phyloP scores from a whole-genome alignment of 2,113 vertebrate species.

The Hydropotes inermis region DNA sequence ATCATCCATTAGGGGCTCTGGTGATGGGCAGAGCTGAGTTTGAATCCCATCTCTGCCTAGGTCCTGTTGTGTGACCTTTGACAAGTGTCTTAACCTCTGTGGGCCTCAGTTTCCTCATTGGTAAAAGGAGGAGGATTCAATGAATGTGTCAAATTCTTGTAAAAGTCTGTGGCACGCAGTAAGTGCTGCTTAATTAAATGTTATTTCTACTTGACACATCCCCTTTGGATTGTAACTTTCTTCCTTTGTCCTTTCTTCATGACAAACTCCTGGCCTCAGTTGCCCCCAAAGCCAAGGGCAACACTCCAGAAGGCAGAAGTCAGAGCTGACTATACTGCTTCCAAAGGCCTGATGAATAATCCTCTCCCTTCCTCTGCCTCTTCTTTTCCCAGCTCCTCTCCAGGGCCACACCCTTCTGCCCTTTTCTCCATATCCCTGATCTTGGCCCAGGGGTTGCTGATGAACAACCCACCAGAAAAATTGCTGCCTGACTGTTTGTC shows the following conservation, averaged over 20 bases:
- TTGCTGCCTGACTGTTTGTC: background rate
- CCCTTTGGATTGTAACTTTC: background rate
- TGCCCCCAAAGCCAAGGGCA: background rate
- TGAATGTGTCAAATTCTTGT: background rate
- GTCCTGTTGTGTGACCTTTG: background rate
- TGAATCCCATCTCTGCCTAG: background rate
- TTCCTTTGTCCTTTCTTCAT: background rate
- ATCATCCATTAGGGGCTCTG: background rate
- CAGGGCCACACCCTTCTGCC: background rate
- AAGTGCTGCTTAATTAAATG: background rate
- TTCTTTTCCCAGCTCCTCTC: background rate
- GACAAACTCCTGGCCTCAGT: background rate
- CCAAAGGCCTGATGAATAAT: constrained; percentile 52
- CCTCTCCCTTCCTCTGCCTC: background rate
- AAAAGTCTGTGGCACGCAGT: background rate
- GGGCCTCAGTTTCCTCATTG: background rate
- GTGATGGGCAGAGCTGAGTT: background rate
- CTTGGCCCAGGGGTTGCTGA: background rate
- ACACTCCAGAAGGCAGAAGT: background rate
- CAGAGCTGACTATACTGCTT: background rate
- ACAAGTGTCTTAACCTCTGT: background rate
- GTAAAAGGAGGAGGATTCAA: background rate
- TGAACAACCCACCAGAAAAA: background rate
- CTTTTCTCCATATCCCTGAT: background rate
- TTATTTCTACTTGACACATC: background rate